Conservation (phyloP, 2,888 invertebrate species). For the Liodrosophila aerea region DNA sequence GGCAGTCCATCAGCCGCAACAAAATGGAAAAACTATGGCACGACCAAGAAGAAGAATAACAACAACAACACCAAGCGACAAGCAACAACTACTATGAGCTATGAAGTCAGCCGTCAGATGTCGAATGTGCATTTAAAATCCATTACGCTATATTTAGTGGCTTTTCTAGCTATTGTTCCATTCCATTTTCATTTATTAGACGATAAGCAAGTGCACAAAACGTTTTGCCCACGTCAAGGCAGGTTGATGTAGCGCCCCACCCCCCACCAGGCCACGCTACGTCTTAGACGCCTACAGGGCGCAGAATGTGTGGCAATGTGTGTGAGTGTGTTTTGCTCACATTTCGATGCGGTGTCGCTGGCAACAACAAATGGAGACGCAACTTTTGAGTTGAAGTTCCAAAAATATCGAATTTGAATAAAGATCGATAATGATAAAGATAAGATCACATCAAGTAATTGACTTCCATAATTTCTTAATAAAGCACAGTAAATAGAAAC, state of each 20-base stretch:
- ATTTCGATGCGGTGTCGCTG: no score
- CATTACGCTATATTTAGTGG: constrained; percentile 63
- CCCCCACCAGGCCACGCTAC: constrained; percentile 10
- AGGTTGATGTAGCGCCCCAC: constrained; percentile 32
- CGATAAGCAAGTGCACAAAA: constrained; percentile 54
- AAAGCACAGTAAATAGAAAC: no score
- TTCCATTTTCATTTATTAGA: constrained; percentile 62
- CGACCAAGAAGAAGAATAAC: constrained; percentile 4
- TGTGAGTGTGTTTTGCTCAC: no score
- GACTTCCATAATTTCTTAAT: no score
- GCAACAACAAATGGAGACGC: no score
- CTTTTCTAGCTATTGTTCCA: constrained; percentile 56
- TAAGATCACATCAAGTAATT: no score
- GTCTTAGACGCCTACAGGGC: neutral
- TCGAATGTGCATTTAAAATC: constrained; percentile 67
- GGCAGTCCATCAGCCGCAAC: constrained; percentile 40
- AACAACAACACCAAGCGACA: no score
- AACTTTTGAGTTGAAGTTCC: no score
- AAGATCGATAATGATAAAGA: no score
- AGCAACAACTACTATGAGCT: constrained; percentile 47
- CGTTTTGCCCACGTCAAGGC: constrained; percentile 32
- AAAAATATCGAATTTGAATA: no score
- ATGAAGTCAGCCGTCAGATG: constrained; percentile 55
- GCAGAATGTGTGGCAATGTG: no score
- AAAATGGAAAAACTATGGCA: constrained; percentile 2